phyloP scores from a whole-genome alignment of 2,888 invertebrate species.

The Polyommatus iphigenia region DNA sequence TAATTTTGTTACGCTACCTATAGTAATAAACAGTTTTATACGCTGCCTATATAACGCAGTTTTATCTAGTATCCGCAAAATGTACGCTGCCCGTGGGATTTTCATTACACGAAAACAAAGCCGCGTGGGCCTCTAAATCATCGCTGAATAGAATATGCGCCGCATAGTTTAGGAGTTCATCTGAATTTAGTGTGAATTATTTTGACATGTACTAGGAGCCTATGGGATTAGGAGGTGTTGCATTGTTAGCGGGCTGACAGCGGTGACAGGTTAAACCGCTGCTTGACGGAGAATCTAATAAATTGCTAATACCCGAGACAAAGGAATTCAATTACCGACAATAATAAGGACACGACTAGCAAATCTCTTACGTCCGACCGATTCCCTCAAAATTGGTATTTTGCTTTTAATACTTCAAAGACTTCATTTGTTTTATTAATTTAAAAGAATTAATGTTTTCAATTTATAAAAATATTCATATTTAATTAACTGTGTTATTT shows the following conservation, averaged over 20 bases:
- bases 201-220: conserved; percentile 36
- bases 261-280: conserved; percentile 41
- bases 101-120: conserved; percentile 9
- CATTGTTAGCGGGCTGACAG: conserved; percentile 41
- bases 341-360: conserved; percentile 5
- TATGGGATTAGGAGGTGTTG: conserved; percentile 44
- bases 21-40: not conserved
- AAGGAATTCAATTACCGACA: conserved; percentile 30
- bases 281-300: conserved; percentile 38
- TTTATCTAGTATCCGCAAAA: not conserved
- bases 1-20: not conserved
- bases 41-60: too few species aligned
- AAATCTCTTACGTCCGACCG: not conserved
- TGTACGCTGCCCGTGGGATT: not conserved
- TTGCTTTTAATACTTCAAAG: not conserved
- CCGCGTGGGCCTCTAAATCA: not conserved
- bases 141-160: not conserved
- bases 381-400: not conserved
- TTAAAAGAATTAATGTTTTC: too few species aligned
- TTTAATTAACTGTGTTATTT: too few species aligned
- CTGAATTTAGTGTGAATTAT: conserved; percentile 32
- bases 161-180: conserved; percentile 18
- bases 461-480: too few species aligned
- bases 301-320: conserved; percentile 36
- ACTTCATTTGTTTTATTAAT: not conserved